These are phyloP conservation scores for Catharus minimus DNA, from an alignment of 2,113 vertebrate genomes.

Conservation along the genomic window DNA sequence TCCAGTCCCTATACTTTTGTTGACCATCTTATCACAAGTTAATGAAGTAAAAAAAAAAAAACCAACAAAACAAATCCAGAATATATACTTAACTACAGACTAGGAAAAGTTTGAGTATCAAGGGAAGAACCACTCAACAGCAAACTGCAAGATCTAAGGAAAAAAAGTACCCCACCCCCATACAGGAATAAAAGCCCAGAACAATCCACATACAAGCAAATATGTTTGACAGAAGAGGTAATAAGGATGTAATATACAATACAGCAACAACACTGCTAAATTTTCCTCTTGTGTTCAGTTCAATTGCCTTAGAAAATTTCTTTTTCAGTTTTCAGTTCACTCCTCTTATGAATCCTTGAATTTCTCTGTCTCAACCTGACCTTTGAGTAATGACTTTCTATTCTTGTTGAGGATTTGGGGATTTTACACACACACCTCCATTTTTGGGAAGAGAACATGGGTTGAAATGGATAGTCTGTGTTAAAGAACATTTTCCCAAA, in stretches of 20 bases:
- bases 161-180: background rate
- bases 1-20: background rate
- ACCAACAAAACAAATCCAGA: background rate
- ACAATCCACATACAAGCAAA: background rate
- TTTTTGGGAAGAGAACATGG: accelerated
- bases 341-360: background rate
- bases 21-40: background rate
- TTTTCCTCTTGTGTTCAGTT: background rate
- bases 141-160: background rate
- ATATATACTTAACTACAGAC: background rate
- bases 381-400: background rate
- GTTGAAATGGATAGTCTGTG: background rate
- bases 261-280: background rate
- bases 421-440: background rate
- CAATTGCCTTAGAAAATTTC: background rate
- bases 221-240: background rate
- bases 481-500: background rate
- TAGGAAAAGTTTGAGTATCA: background rate
- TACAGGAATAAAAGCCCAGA: background rate
- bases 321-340: background rate
- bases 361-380: background rate
- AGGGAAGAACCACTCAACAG: background rate
- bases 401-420: background rate
- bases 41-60: background rate
- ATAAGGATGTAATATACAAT: background rate